Evolutionary conservation across 2,113 vertebrate species (phyloP).

Genomic region (Scytalopus superciliaris): DNA sequence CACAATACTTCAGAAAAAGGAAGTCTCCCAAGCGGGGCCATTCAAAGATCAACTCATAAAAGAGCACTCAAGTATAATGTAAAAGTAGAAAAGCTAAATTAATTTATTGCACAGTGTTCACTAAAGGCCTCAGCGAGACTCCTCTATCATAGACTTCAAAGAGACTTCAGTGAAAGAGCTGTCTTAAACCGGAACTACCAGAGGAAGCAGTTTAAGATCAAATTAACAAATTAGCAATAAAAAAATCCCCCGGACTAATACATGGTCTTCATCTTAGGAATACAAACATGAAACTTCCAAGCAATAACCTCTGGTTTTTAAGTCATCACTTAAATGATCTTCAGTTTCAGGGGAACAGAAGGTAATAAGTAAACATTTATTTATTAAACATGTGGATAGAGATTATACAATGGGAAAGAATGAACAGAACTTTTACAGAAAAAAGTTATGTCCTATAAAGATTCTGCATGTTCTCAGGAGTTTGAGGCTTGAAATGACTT

Average conservation of each 20-base stretch:
- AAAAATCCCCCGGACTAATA: not conserved
- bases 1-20: not conserved
- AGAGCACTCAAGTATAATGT: not conserved
- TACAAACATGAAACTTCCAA: not conserved
- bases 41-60: not conserved
- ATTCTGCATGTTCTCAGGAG: not conserved
- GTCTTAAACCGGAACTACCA: too few relatives aligned
- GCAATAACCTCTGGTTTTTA: not conserved
- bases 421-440: not conserved
- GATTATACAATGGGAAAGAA: not conserved
- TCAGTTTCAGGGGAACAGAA: not conserved
- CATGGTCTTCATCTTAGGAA: not conserved
- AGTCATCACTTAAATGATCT: not conserved
- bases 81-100: not conserved
- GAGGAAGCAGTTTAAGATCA: not conserved
- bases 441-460: not conserved
- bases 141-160: not conserved
- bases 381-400: not conserved
- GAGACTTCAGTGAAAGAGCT: not conserved
- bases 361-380: not conserved
- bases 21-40: not conserved
- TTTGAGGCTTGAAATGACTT: not conserved
- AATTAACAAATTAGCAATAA: not conserved
- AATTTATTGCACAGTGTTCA: not conserved
- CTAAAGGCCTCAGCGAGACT: not conserved